Evolutionary conservation across 2,797 vertebrate species (phyloP).

Genomic region (Allobates femoralis): DNA sequence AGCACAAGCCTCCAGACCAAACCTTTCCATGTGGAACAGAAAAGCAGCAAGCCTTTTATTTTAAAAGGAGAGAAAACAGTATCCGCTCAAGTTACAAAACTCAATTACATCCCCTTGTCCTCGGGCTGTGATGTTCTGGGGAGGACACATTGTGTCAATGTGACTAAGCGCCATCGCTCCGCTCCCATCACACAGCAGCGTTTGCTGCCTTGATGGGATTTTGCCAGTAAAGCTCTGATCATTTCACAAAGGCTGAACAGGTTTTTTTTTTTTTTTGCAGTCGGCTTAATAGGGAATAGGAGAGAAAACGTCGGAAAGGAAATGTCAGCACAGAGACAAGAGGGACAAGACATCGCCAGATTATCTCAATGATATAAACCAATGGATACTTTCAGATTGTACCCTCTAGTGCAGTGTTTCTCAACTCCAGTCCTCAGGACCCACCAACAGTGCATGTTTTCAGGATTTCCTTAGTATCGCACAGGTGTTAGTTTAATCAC

Average conservation of each 20-base stretch:
- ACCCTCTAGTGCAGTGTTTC: background rate
- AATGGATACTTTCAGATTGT: background rate
- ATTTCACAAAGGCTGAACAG: constrained; percentile 12
- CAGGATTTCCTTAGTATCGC: too few relatives aligned
- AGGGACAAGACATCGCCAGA: background rate
- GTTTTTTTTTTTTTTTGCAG: background rate
- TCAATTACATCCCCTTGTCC: constrained; percentile 4
- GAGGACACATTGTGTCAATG: background rate
- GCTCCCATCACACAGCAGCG: background rate
- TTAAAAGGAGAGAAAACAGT: background rate
- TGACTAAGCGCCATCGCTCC: constrained; percentile 22
- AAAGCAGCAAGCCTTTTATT: constrained; percentile 8
- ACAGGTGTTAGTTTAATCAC: too few relatives aligned
- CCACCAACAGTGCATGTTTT: too few relatives aligned
- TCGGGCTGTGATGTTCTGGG: background rate
- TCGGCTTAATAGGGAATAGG: background rate
- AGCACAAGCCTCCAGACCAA: background rate
- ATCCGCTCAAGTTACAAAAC: constrained; percentile 24
- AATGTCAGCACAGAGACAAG: background rate
- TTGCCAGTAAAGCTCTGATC: constrained; percentile 9
- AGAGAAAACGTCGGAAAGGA: too few relatives aligned
- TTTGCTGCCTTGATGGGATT: constrained; percentile 13
- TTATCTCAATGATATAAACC: background rate
- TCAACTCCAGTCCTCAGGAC: too few relatives aligned
- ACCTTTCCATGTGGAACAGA: background rate